Conservation (phyloP, 2,888 invertebrate genomes). For the Brenthis hecate region DNA sequence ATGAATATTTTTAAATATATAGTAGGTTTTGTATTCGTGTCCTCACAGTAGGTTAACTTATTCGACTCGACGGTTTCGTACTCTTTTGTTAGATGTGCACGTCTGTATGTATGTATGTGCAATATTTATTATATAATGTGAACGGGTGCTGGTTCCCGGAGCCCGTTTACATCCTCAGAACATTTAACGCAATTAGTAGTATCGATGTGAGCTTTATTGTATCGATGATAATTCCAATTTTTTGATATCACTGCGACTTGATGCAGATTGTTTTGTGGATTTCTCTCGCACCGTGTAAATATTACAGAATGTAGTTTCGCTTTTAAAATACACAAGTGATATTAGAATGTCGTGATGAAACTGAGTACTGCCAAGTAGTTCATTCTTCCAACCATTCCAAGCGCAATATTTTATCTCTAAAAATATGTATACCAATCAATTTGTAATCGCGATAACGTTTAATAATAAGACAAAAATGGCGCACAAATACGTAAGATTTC, state of each 20-base stretch:
- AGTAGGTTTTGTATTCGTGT: conserved; percentile 66
- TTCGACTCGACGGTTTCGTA: conserved; percentile 38
- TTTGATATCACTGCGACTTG: conserved; percentile 24
- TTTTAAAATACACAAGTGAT: conserved; percentile 56
- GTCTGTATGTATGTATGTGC: conserved; percentile 54
- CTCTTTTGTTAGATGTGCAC: conserved; percentile 57
- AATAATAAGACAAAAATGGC: conserved; percentile 43
- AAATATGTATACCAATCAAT: conserved; percentile 15
- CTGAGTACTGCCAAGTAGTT: conserved; percentile 32
- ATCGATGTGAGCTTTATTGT: conserved; percentile 55
- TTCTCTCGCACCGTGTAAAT: conserved; percentile 57
- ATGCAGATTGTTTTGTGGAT: conserved; percentile 18
- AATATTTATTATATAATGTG: conserved; percentile 59
- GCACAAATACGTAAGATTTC: conserved; percentile 59
- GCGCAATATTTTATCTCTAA: conserved; percentile 28
- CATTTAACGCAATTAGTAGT: conserved; percentile 59
- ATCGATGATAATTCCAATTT: conserved; percentile 35
- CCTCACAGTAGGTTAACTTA: conserved; percentile 53
- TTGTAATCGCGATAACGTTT: conserved; percentile 24
- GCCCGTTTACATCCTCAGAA: conserved; percentile 66
- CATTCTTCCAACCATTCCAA: conserved; percentile 36
- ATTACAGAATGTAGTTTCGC: conserved; percentile 57
- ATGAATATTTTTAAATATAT: conserved; percentile 70
- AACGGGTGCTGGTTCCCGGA: conserved; percentile 61
- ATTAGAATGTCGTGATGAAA: conserved; percentile 45